Conservation (phyloP, 1,140 invertebrate genomes). For the Macrostomum lignano region DNA sequence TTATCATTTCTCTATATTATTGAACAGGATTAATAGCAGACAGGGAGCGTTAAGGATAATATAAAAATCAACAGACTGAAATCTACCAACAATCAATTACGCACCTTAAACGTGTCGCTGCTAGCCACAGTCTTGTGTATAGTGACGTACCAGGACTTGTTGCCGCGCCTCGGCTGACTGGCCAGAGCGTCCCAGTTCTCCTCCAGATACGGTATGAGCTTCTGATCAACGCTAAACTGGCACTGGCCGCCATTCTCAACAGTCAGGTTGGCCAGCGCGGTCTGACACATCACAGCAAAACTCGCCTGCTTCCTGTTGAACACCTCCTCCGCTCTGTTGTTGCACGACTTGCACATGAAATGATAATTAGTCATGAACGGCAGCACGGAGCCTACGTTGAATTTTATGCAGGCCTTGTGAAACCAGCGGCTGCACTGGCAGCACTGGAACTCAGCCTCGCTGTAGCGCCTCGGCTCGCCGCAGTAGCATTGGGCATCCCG, state of each 20-base stretch:
- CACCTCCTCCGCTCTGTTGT: conserved; percentile 35
- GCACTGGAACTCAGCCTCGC: conserved; percentile 59
- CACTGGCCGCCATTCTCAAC: conserved; percentile 33
- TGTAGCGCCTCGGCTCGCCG: conserved; percentile 63
- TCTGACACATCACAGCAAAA: conserved; percentile 73
- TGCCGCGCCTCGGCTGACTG: conserved; percentile 56
- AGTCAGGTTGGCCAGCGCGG: conserved; percentile 62
- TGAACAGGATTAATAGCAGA: too few species aligned
- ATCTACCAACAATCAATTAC: too few species aligned
- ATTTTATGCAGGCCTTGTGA: conserved; percentile 64
- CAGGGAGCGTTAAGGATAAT: too few species aligned
- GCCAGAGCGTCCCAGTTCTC: conserved; percentile 84
- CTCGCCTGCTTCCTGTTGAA: conserved; percentile 33
- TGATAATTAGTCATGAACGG: conserved; percentile 84
- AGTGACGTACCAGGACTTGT: conserved; percentile 57
- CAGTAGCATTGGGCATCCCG: too few species aligned
- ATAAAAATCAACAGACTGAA: too few species aligned
- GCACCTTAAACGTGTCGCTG: conserved; percentile 27
- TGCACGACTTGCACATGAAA: conserved; percentile 81
- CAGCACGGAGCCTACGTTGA: conserved; percentile 43
- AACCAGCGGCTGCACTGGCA: conserved; percentile 62
- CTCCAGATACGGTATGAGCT: conserved; percentile 85
- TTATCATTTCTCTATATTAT: too few species aligned
- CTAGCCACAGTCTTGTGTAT: conserved; percentile 31
- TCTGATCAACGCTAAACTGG: conserved; percentile 33